Conservation (phyloP, 2,797 vertebrate genomes). For the Pseudochromis fuscus region DNA sequence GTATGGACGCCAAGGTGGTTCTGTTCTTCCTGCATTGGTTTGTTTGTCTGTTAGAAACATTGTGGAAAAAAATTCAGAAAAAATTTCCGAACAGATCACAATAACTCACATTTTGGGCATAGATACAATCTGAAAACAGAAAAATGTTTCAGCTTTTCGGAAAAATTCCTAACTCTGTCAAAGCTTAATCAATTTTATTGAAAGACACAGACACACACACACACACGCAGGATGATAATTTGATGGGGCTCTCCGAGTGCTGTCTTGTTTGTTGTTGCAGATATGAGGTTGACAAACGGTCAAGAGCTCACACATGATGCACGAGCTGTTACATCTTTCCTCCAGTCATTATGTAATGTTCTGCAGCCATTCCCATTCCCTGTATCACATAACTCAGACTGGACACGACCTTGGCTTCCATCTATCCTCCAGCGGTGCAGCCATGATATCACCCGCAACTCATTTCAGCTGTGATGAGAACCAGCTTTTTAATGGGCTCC, state of each 20-base stretch:
- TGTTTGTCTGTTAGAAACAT: too few relatives aligned
- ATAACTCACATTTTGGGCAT: too few relatives aligned
- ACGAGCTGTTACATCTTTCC: constrained; percentile 21
- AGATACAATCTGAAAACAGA: too few relatives aligned
- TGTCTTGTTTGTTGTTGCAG: neutral
- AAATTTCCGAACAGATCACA: too few relatives aligned
- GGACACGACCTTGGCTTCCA: constrained; percentile 43
- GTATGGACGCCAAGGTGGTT: too few relatives aligned
- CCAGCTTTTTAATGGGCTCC: constrained; percentile 19
- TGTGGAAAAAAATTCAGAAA: too few relatives aligned
- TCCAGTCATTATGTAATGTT: constrained; percentile 30
- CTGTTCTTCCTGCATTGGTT: too few relatives aligned
- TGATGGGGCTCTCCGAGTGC: too few relatives aligned
- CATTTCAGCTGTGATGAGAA: constrained; percentile 39
- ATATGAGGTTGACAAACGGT: neutral
- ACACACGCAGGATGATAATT: neutral
- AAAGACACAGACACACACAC: too few relatives aligned
- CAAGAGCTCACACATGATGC: constrained; percentile 21
- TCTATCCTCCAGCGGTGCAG: constrained; percentile 24
- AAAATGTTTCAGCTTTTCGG: too few relatives aligned
- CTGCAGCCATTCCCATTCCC: constrained; percentile 8
- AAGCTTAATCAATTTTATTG: too few relatives aligned
- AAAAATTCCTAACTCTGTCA: too few relatives aligned
- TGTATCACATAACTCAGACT: constrained; percentile 31
- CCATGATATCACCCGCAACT: constrained; percentile 26